Percentiles rank a stretch among this genome's conserved stretches.
Evolutionary conservation across 2,113 vertebrate species (phyloP).

Genomic region (Pagrus major): DNA sequence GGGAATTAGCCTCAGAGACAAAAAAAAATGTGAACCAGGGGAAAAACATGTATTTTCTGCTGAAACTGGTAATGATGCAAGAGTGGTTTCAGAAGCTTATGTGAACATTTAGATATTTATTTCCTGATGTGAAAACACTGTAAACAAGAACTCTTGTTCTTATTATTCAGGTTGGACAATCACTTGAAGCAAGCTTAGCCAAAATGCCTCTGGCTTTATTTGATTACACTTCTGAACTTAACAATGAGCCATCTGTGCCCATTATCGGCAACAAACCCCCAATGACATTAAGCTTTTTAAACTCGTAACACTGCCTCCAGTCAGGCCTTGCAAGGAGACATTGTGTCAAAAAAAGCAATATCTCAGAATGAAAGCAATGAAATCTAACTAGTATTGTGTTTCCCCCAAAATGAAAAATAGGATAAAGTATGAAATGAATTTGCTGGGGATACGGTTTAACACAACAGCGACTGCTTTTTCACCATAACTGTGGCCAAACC

Average conservation of each 20-base stretch:
- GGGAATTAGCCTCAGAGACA: too few species aligned
- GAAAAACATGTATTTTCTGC: too few species aligned
- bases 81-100: background rate
- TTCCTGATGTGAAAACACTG: background rate
- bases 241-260: conserved; percentile 15
- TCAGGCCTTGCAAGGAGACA: background rate
- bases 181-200: background rate
- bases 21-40: too few species aligned
- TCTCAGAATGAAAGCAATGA: background rate
- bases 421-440: background rate
- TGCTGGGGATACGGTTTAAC: background rate
- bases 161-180: background rate
- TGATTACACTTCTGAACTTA: conserved; percentile 27
- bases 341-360: background rate
- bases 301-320: background rate
- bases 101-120: background rate
- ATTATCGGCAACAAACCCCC: background rate
- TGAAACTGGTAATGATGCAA: background rate
- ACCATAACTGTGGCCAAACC: background rate
- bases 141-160: background rate
- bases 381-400: background rate
- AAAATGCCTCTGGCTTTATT: background rate
- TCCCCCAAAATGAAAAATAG: background rate
- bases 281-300: background rate
- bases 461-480: background rate